Percentiles rank a stretch among this genome's conserved stretches.
phyloP scores from a whole-genome alignment of 2,888 invertebrate species.

The Noctua pronuba region DNA sequence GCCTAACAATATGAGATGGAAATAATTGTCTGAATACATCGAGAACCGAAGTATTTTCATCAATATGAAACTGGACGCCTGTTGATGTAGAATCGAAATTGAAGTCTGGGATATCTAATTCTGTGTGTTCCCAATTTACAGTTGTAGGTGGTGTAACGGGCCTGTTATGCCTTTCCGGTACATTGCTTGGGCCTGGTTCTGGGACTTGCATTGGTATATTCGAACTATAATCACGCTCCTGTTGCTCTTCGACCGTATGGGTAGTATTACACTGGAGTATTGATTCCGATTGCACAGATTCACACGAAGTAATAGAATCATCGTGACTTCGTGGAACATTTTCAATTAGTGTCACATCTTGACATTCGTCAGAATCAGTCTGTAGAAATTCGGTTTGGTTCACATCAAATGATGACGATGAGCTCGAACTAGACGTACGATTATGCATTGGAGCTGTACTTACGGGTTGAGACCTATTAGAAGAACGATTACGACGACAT shows the following conservation, averaged over 20 bases:
- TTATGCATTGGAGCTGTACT: not conserved
- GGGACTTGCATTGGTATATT: too few species aligned
- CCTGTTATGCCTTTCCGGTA: not conserved
- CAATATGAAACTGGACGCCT: too few species aligned
- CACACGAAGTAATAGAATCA: not conserved
- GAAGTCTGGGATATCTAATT: conserved; percentile 2
- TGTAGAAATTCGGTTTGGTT: not conserved
- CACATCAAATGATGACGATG: conserved; percentile 7
- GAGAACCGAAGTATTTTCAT: too few species aligned
- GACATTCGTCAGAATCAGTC: conserved; percentile 2
- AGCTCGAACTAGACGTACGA: not conserved
- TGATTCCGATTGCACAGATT: not conserved
- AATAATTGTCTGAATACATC: too few species aligned
- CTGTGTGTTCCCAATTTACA: not conserved
- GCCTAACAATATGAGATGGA: too few species aligned
- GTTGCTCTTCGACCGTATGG: too few species aligned
- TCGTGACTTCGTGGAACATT: conserved; percentile 1
- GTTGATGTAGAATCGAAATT: conserved; percentile 4
- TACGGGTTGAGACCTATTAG: too few species aligned
- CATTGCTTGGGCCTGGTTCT: too few species aligned
- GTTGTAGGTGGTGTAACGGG: conserved; percentile 4
- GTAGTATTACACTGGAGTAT: too few species aligned
- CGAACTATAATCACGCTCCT: too few species aligned
- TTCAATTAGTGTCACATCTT: not conserved
- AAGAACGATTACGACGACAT: too few species aligned